Percentiles rank a stretch among this genome's conserved stretches.
phyloP scores from a whole-genome alignment of 64 coral and sea anemone species.

The Montipora efflorescens region DNA sequence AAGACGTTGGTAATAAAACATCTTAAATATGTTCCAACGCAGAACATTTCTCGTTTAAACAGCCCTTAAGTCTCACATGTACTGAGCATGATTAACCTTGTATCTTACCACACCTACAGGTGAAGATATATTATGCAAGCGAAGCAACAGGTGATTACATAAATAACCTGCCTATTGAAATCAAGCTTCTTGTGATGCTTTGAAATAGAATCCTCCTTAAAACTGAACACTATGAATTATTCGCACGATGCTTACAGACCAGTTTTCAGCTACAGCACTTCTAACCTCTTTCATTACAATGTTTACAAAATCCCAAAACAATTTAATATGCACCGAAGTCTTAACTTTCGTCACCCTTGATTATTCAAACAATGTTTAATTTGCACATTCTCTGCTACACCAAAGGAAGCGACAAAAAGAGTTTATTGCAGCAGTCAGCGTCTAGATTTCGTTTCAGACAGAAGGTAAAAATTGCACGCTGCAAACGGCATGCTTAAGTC shows the following conservation, averaged over 20 bases:
- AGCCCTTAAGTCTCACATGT: too few species aligned
- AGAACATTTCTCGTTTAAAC: too few species aligned
- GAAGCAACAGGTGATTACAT: neutral
- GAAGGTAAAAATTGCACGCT: neutral
- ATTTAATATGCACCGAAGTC: neutral
- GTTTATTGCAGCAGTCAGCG: neutral
- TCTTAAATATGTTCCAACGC: too few species aligned
- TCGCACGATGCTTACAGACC: too few species aligned
- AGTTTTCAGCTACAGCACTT: too few species aligned
- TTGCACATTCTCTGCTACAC: neutral
- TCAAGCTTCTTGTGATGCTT: constrained; percentile 1
- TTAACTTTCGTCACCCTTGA: neutral
- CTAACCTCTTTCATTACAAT: neutral
- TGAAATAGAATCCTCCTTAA: neutral
- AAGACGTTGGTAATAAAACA: too few species aligned
- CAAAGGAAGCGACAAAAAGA: neutral
- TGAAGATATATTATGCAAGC: neutral
- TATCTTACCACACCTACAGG: neutral
- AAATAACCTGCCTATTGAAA: constrained; percentile 31
- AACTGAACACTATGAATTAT: neutral
- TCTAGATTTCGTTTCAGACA: neutral
- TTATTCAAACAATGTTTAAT: neutral
- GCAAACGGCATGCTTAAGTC: neutral
- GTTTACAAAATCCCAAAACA: neutral
- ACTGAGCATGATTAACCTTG: too few species aligned